Evolutionary conservation across 2,888 invertebrate species (phyloP).

Genomic region (Falcaria lacertinaria): DNA sequence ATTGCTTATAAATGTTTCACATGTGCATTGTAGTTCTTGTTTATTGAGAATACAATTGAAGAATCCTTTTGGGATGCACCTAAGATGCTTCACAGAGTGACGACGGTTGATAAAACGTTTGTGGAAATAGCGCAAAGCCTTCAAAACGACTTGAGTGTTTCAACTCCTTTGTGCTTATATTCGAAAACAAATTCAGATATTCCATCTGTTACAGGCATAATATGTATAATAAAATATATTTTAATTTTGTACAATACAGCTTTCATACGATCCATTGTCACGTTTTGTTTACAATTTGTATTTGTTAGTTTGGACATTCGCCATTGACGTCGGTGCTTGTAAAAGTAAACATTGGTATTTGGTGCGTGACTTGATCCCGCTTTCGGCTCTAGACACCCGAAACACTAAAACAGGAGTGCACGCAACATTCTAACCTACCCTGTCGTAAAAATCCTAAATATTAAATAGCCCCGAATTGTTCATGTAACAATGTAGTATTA

Average conservation of each 20-base stretch:
- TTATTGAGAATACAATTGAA: no score
- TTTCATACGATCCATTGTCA: conserved; percentile 24
- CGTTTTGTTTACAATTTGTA: conserved; percentile 44
- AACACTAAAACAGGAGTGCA: conserved; percentile 23
- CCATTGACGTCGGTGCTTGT: conserved; percentile 32
- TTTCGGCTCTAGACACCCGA: conserved; percentile 18
- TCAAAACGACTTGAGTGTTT: neutral
- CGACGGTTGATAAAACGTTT: no score
- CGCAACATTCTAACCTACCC: conserved; percentile 32
- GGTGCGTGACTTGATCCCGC: conserved; percentile 49
- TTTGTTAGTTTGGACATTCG: conserved; percentile 28
- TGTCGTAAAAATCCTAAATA: conserved; percentile 25
- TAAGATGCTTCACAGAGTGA: no score
- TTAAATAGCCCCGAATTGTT: conserved; percentile 23
- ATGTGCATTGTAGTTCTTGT: no score
- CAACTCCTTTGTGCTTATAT: neutral
- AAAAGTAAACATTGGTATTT: conserved; percentile 39
- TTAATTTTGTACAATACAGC: conserved; percentile 16
- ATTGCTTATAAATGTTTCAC: no score
- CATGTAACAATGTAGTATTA: conserved; percentile 12
- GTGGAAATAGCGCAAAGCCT: neutral
- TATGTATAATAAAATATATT: neutral
- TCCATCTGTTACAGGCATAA: neutral
- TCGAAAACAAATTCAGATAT: neutral
- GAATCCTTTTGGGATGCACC: no score